Base-by-base conservation (phyloP, 37 sponge, comb jelly and placozoan species). In the Cladorhizidae sp. region DNA sequence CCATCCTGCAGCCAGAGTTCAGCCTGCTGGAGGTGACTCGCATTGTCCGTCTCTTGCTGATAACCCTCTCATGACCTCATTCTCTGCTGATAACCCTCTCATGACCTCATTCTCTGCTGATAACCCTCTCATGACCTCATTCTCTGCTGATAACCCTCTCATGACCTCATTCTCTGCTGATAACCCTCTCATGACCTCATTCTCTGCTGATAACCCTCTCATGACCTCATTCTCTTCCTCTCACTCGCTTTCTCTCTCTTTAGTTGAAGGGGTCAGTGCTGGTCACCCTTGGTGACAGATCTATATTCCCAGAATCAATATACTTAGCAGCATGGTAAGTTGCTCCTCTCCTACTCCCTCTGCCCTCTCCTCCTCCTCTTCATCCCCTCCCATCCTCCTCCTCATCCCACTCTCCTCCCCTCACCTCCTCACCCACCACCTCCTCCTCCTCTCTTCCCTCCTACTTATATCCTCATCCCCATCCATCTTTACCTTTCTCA, bases 1-100 rank as follows among this genome's bases (percentile, higher is more conserved):
- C 76, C 26, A 0, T 81, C 35, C 79, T 90, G 49, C 91, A 90
- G 43, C 91, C 91, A 42, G 85, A 89, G 69, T 89, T 83, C 70
- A 73, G 55, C 72, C 40, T 76, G 29, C 39, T 8, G 0, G 77
- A 87, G 73, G 88, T 87, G 31, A 40, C 59, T 73, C 18, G 1
- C 8, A 22, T 57, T 31, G 58, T 57, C 38, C 28, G 75, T 45
- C 9, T 45, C 49, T 45, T 45, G 49, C 9, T 9, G 8, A 38
- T 26, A 73, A 25, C 45, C 40, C 45, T 73, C 28, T 73, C 55
- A 54, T 54, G 12, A 12, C 55, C 17, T 20, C 17, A 12, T 18
- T 64, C 11, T 29, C 29, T 17, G 26, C 20, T 8, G 6, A 26
- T 51, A 14, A n/a, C n/a, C n/a, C n/a, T n/a, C 9, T 28, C 23